A percentile compares a stretch with the other conserved stretches of the same genome.
phyloP scores from a whole-genome alignment of 2,888 invertebrate genomes.

The Endomychus coccineus region DNA sequence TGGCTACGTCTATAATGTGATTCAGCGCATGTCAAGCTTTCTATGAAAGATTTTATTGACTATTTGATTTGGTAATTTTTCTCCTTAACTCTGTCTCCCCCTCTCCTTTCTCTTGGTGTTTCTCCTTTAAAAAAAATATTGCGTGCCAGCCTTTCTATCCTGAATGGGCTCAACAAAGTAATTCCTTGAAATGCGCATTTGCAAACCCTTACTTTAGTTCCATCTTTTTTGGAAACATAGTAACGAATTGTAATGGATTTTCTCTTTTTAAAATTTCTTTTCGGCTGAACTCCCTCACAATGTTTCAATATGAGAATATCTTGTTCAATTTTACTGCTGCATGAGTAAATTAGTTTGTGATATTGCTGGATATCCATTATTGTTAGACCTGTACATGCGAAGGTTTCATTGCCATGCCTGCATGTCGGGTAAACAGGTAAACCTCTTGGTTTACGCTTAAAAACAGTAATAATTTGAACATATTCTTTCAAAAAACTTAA shows the following conservation, averaged over 20 bases:
- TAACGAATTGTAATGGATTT: slow-evolving; percentile 8
- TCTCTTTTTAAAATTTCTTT: slow-evolving; percentile 8
- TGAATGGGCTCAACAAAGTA: slow-evolving; percentile 8
- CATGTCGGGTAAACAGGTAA: slow-evolving; percentile 7
- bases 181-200: slow-evolving; percentile 8
- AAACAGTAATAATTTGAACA: slow-evolving; percentile 6
- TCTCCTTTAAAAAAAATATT: slow-evolving; percentile 6
- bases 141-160: slow-evolving; percentile 8
- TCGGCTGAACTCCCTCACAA: slow-evolving; percentile 8
- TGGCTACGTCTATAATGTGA: slow-evolving; percentile 7
- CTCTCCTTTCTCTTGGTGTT: slow-evolving; percentile 7
- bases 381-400: slow-evolving; percentile 4
- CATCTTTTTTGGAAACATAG: slow-evolving; percentile 8
- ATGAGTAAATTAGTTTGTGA: slow-evolving; percentile 8
- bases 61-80: slow-evolving; percentile 6
- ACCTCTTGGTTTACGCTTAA: slow-evolving; percentile 5
- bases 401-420: slow-evolving; percentile 5
- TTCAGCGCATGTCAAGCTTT: slow-evolving; percentile 8
- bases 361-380: slow-evolving; percentile 7
- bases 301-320: slow-evolving; percentile 7
- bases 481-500: slow-evolving; percentile 7
- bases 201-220: slow-evolving; percentile 8
- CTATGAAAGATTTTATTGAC: slow-evolving; percentile 8
- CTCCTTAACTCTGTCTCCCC: slow-evolving; percentile 5
- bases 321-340: slow-evolving; percentile 9